A percentile compares a stretch with the other conserved stretches of the same genome.
These are phyloP conservation scores for Hetaerina americana DNA, from an alignment of 1,140 invertebrate species.

Conservation along the genomic window DNA sequence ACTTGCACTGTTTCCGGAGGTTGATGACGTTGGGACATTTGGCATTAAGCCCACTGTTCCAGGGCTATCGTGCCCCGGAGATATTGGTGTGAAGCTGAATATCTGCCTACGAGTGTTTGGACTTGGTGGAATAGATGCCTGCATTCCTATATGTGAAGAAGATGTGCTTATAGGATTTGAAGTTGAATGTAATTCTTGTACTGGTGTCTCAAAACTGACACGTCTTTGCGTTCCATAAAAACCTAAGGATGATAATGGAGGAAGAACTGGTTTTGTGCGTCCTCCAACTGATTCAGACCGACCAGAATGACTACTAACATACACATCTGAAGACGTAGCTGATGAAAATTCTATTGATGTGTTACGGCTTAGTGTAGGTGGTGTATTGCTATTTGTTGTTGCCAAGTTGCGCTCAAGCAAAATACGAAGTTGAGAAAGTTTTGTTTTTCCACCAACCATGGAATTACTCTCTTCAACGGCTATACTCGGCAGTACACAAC, in stretches of 20 bases:
- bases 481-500: not conserved
- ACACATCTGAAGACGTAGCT: not conserved
- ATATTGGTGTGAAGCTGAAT: conserved; percentile 74
- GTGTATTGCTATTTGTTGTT: conserved; percentile 4
- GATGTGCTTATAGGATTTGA: not conserved
- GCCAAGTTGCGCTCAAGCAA: conserved; percentile 52
- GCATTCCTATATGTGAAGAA: conserved; percentile 8
- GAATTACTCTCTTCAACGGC: not conserved
- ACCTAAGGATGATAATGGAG: not conserved
- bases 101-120: conserved; percentile 53
- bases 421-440: conserved; percentile 55
- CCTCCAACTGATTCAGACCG: not conserved
- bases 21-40: conserved; percentile 11
- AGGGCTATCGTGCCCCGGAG: conserved; percentile 50
- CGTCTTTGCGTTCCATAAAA: conserved; percentile 29
- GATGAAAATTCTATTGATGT: not conserved
- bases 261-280: not conserved
- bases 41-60: conserved; percentile 24
- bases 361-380: not conserved
- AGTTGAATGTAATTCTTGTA: conserved; percentile 22
- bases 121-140: conserved; percentile 36
- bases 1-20: conserved; percentile 43
- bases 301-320: not conserved
- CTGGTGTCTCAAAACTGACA: conserved; percentile 45
- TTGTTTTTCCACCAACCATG: conserved; percentile 20